Conservation (phyloP, 2,888 invertebrate species). For the Ochropacha duplaris region DNA sequence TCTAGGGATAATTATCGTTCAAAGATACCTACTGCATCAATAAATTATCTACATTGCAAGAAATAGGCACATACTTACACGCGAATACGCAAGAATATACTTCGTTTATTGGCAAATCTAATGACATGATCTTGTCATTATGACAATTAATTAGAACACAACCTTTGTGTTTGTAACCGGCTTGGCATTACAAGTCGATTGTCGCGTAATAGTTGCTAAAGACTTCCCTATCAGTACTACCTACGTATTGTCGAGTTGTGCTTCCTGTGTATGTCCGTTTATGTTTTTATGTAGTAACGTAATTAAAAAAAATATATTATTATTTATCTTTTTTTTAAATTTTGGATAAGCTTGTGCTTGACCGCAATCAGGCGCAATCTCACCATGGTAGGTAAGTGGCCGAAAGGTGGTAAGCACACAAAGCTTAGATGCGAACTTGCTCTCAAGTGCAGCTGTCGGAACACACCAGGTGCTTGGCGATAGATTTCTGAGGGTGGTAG, state of each 20-base stretch:
- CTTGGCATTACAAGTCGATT: too few species aligned
- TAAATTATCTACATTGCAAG: not conserved
- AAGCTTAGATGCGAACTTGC: too few species aligned
- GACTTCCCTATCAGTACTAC: not conserved
- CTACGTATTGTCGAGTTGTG: not conserved
- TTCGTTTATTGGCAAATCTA: slow-evolving; percentile 7
- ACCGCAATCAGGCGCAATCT: too few species aligned
- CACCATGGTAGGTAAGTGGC: too few species aligned
- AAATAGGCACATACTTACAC: not conserved
- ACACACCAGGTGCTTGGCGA: too few species aligned
- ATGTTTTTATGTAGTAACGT: too few species aligned
- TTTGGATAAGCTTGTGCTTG: too few species aligned
- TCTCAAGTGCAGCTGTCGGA: too few species aligned
- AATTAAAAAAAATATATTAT: too few species aligned
- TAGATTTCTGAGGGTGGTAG: too few species aligned
- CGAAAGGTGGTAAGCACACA: too few species aligned
- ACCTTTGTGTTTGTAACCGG: not conserved
- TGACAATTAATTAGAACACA: slow-evolving; percentile 8
- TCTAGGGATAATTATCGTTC: not conserved
- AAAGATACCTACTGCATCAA: not conserved
- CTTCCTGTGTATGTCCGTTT: not conserved
- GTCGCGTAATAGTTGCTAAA: not conserved
- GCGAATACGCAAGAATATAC: not conserved
- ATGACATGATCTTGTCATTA: slow-evolving; percentile 16
- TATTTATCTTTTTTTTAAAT: too few species aligned